Conservation (phyloP, 2,113 vertebrate species). For the Polypterus senegalus region DNA sequence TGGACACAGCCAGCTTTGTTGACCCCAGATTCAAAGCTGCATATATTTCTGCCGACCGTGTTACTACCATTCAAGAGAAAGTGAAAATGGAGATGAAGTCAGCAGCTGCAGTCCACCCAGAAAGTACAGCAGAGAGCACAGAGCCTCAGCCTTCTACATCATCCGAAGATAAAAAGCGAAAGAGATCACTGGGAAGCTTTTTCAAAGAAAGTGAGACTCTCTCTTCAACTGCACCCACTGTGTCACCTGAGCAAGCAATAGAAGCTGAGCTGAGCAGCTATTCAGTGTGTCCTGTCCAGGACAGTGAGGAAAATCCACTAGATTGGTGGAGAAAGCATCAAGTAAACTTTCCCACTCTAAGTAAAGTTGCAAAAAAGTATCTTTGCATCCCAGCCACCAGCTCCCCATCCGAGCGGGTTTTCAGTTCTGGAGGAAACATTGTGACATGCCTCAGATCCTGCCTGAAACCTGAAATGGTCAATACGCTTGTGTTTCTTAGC, state of each 20-base stretch:
- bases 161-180: conserved; percentile 5
- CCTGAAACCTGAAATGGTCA: no score
- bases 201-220: conserved; percentile 5
- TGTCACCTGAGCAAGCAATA: conserved; percentile 7
- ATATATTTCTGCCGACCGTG: conserved; percentile 8
- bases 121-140: no score
- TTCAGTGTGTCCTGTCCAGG: conserved; percentile 4
- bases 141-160: conserved; percentile 3
- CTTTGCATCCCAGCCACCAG: conserved; percentile 8
- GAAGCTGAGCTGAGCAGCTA: conserved; percentile 9
- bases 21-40: conserved; percentile 1
- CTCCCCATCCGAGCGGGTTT: conserved; percentile 5
- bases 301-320: no score
- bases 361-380: conserved; percentile 11
- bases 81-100: conserved; percentile 7
- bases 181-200: no score
- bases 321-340: conserved; percentile 10
- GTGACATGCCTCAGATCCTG: no score
- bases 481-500: no score
- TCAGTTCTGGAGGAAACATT: conserved; percentile 6
- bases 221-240: conserved; percentile 3
- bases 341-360: conserved; percentile 12
- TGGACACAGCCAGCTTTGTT: conserved; percentile 10
- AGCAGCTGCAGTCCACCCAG: conserved; percentile 10
- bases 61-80: conserved; percentile 5